These are phyloP conservation scores for Diarsia dahlii DNA, from an alignment of 2,888 invertebrate genomes.

Conservation along the genomic window DNA sequence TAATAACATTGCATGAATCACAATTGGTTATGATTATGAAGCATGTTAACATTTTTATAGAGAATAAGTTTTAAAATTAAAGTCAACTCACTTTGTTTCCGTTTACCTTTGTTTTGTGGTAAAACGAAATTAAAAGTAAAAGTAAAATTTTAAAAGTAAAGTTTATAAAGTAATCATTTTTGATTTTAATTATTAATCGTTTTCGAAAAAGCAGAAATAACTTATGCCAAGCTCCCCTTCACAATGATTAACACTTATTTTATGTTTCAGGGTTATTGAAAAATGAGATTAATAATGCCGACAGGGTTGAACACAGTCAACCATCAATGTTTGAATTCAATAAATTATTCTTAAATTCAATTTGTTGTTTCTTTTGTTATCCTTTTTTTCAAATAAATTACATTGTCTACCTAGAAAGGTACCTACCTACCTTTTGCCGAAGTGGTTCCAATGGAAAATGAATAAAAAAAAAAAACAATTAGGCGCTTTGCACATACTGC, in stretches of 20 bases:
- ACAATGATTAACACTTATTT: conserved; percentile 32
- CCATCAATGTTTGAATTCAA: conserved; percentile 43
- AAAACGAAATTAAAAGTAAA: conserved; percentile 1
- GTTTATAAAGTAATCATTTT: not conserved
- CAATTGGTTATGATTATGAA: conserved; percentile 14
- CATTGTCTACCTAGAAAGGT: too few relatives aligned
- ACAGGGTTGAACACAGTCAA: conserved; percentile 41
- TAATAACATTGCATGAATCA: conserved; percentile 30
- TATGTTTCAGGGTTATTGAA: conserved; percentile 56
- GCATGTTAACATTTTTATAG: conserved; percentile 15
- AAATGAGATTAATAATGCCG: conserved; percentile 21
- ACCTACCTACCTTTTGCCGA: not conserved
- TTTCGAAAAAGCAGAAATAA: not conserved
- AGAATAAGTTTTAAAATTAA: conserved; percentile 6
- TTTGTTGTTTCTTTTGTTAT: conserved; percentile 11
- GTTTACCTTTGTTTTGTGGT: conserved; percentile 31
- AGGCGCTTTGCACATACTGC: too few relatives aligned
- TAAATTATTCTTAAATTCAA: conserved; percentile 50
- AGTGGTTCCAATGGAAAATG: not conserved
- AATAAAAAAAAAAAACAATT: not conserved
- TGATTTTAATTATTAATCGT: not conserved
- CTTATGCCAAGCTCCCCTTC: not conserved
- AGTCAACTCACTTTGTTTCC: not conserved
- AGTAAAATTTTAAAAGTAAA: not conserved
- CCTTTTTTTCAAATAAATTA: not conserved